Evolutionary conservation across 2,888 invertebrate species (phyloP).

Genomic region (Lumbricus terrestris): DNA sequence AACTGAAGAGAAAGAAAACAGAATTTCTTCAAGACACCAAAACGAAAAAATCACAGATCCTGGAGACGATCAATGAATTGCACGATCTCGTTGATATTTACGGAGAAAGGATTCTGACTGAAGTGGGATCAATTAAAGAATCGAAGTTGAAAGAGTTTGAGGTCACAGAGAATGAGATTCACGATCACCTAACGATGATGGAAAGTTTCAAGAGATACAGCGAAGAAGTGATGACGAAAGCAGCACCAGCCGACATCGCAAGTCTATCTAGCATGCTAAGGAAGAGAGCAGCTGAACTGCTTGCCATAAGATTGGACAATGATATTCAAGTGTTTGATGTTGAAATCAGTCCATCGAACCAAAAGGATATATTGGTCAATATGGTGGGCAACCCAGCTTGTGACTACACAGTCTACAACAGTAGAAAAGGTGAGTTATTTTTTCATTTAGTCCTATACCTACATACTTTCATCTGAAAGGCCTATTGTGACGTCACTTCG

Average conservation of each 20-base stretch:
- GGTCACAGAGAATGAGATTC: not conserved
- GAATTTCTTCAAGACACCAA: not conserved
- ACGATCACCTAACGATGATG: conserved; percentile 4
- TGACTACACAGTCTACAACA: not conserved
- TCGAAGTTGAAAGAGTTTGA: not conserved
- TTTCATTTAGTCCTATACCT: too few species aligned
- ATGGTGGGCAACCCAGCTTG: not conserved
- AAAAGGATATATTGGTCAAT: not conserved
- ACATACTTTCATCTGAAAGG: not conserved
- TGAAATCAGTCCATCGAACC: not conserved
- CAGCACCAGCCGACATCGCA: not conserved
- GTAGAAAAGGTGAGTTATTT: not conserved
- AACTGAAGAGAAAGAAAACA: not conserved
- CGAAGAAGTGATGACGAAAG: not conserved
- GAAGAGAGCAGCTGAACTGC: not conserved
- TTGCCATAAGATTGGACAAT: not conserved
- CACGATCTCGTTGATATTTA: not conserved
- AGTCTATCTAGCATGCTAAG: not conserved
- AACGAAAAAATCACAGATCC: not conserved
- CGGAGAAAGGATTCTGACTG: not conserved
- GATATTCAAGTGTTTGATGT: not conserved
- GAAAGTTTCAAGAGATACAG: conserved; percentile 3
- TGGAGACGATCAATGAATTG: not conserved
- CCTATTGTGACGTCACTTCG: too few species aligned
- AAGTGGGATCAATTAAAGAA: not conserved